phyloP scores from a whole-genome alignment of 2,888 invertebrate genomes.

The Orchesella flavescens region DNA sequence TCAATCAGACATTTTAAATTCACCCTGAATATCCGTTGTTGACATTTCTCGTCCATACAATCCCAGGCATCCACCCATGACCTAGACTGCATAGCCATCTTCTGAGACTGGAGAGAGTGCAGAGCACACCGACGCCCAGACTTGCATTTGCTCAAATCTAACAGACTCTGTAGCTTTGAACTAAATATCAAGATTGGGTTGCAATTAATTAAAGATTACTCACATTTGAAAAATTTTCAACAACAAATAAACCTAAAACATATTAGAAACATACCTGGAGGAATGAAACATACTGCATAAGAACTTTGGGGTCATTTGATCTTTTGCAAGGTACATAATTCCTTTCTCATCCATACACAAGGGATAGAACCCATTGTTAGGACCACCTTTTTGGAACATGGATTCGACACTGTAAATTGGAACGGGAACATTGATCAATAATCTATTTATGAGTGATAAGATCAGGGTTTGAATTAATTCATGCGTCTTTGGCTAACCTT shows the following conservation, averaged over 20 bases:
- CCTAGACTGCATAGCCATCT: slow-evolving; percentile 79
- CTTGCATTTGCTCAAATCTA: slow-evolving; percentile 70
- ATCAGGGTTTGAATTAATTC: slow-evolving; percentile 4
- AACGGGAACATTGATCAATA: not conserved
- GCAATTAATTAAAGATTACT: not conserved
- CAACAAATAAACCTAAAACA: slow-evolving; percentile 28
- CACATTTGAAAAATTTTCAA: slow-evolving; percentile 10
- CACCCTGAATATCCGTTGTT: slow-evolving; percentile 83
- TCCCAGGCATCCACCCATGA: slow-evolving; percentile 83
- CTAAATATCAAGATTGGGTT: not conserved
- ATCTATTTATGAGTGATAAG: not conserved
- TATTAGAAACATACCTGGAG: slow-evolving; percentile 80
- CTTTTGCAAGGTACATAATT: slow-evolving; percentile 85
- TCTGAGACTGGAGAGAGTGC: slow-evolving; percentile 91
- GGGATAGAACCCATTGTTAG: slow-evolving; percentile 91
- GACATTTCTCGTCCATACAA: slow-evolving; percentile 74
- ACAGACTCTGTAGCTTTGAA: slow-evolving; percentile 63
- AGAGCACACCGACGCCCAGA: slow-evolving; percentile 84
- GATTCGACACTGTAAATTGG: slow-evolving; percentile 83
- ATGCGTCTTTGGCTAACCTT: slow-evolving; percentile 83
- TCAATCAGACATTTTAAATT: slow-evolving; percentile 88
- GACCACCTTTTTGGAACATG: slow-evolving; percentile 87
- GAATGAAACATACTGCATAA: slow-evolving; percentile 88
- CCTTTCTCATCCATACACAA: slow-evolving; percentile 83
- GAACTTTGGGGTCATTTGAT: slow-evolving; percentile 85